These are phyloP conservation scores for Onthophagus sagittarius DNA, from an alignment of 2,888 invertebrate species.

Conservation along the genomic window DNA sequence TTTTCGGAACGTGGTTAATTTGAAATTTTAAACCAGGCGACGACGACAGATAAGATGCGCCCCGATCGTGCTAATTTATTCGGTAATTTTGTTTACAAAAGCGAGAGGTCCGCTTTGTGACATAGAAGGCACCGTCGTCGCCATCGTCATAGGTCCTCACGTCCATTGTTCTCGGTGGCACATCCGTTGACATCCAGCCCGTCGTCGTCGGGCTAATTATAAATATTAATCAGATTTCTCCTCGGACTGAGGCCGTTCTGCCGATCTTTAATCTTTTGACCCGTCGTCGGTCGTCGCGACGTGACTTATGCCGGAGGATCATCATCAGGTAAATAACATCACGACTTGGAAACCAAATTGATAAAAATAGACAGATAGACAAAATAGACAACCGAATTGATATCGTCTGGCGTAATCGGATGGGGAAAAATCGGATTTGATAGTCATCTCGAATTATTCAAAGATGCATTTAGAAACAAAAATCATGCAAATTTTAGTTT, in stretches of 20 bases:
- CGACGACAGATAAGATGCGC: neutral
- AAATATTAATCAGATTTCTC: constrained; percentile 35
- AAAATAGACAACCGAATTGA: too few relatives aligned
- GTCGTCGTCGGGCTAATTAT: constrained; percentile 32
- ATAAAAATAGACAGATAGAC: too few relatives aligned
- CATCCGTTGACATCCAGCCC: constrained; percentile 33
- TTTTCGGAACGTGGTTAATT: neutral
- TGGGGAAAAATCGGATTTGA: neutral
- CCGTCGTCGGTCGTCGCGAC: constrained; percentile 17
- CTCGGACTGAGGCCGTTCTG: constrained; percentile 26
- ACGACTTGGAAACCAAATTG: neutral
- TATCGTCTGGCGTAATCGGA: neutral
- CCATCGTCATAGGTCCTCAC: neutral
- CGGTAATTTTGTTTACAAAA: constrained; percentile 6
- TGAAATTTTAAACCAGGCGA: neutral
- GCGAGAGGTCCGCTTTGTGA: neutral
- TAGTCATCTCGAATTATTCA: neutral
- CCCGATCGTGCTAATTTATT: constrained; percentile 2
- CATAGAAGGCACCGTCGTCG: neutral
- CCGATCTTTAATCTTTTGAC: constrained; percentile 46
- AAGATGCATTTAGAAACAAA: neutral
- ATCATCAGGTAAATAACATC: neutral
- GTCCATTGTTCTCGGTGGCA: constrained; percentile 18
- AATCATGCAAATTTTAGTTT: neutral
- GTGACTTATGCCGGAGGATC: neutral